These are phyloP conservation scores for Terrapene triunguis DNA, from an alignment of 2,113 vertebrate genomes.

Conservation along the genomic window DNA sequence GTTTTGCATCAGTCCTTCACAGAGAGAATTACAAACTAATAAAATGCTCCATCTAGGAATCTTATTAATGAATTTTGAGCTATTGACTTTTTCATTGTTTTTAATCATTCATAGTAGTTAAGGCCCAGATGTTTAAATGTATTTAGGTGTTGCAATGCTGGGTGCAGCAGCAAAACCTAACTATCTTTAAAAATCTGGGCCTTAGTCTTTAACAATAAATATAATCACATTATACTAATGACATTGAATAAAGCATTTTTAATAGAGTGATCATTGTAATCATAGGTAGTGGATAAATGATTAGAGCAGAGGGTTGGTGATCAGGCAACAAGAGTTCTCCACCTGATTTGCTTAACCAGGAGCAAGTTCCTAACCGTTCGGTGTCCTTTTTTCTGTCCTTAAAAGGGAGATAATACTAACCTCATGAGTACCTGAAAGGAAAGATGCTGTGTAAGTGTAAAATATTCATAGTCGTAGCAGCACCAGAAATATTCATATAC, in stretches of 20 bases:
- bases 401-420: neutral
- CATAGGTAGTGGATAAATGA: neutral
- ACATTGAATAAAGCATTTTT: neutral
- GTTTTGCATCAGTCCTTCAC: neutral
- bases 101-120: neutral
- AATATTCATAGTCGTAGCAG: neutral
- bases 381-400: neutral
- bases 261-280: neutral
- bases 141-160: neutral
- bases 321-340: neutral
- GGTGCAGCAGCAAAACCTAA: neutral
- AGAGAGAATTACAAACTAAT: neutral
- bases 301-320: neutral
- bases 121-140: neutral
- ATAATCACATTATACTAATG: neutral
- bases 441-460: neutral
- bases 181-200: neutral
- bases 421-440: neutral
- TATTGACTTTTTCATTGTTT: slow-evolving; percentile 25
- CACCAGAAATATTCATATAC: neutral
- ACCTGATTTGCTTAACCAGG: neutral
- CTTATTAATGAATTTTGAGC: slow-evolving; percentile 15
- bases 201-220: too few species aligned
- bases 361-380: neutral
- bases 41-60: neutral